Evolutionary conservation across 30 jellyfish, hydroid and myxozoan genomes (phyloP).

Genomic region (Aurelia sp.): DNA sequence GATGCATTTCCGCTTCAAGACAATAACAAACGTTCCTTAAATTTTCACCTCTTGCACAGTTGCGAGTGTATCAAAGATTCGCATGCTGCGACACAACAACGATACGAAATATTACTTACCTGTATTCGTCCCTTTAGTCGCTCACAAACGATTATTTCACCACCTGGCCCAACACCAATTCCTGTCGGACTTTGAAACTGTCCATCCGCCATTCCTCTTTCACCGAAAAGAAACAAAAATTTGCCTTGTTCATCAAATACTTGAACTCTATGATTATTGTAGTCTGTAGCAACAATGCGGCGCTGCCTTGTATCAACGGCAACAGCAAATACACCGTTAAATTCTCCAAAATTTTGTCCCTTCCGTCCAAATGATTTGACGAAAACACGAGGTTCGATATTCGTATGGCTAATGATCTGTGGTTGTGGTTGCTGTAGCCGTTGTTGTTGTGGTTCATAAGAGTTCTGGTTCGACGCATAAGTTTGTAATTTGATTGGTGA

Average conservation of each 20-base stretch:
- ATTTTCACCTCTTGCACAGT: too few species aligned
- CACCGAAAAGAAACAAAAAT: constrained; percentile 89
- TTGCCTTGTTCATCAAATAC: constrained; percentile 90
- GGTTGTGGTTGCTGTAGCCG: background rate
- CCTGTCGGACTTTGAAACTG: constrained; percentile 97
- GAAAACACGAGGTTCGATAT: constrained; percentile 43
- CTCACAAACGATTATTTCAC: constrained; percentile 94
- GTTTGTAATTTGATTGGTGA: constrained; percentile 58
- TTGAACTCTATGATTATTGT: constrained; percentile 93
- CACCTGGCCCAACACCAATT: constrained; percentile 89
- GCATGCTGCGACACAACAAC: too few species aligned
- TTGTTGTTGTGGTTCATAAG: constrained; percentile 36
- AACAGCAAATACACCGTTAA: constrained; percentile 92
- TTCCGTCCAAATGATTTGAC: constrained; percentile 78
- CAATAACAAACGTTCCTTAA: too few species aligned
- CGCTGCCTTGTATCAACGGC: constrained; percentile 83
- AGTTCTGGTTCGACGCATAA: constrained; percentile 38
- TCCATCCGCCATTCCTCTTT: constrained; percentile 91
- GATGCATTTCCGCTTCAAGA: too few species aligned
- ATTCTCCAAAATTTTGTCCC: constrained; percentile 86
- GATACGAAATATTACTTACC: constrained; percentile 25
- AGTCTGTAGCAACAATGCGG: constrained; percentile 89
- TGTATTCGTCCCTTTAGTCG: constrained; percentile 95
- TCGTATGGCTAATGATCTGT: background rate
- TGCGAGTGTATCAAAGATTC: too few species aligned